phyloP scores from a whole-genome alignment of 2,888 invertebrate genomes.

The Erynnis tages region DNA sequence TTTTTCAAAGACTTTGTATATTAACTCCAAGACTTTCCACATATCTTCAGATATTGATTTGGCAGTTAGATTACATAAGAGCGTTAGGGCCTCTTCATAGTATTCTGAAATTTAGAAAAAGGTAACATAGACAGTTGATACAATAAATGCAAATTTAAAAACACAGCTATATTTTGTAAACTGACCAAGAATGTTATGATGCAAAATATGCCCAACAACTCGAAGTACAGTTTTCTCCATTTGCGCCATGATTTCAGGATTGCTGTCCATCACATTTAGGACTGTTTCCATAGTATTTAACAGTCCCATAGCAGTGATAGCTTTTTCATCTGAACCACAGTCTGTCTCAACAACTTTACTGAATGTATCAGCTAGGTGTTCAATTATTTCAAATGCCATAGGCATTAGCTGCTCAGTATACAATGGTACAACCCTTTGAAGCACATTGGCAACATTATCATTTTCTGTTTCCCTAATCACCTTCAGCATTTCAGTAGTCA shows the following conservation, averaged over 20 bases:
- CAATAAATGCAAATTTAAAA: background rate
- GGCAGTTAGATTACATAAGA: slow-evolving; percentile 95
- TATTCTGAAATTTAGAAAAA: slow-evolving; percentile 84
- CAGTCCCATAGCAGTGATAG: slow-evolving; percentile 98
- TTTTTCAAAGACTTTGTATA: slow-evolving; percentile 95
- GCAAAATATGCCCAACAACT: slow-evolving; percentile 92
- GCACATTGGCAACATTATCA: slow-evolving; percentile 97
- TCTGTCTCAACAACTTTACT: slow-evolving; percentile 88
- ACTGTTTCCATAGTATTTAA: slow-evolving; percentile 98
- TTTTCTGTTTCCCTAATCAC: slow-evolving; percentile 98
- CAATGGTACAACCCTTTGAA: slow-evolving; percentile 96
- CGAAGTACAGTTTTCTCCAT: slow-evolving; percentile 96
- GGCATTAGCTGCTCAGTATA: slow-evolving; percentile 94
- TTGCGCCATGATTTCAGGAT: slow-evolving; percentile 89
- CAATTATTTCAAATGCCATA: slow-evolving; percentile 96
- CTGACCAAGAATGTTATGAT: slow-evolving; percentile 91
- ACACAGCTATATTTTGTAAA: no score
- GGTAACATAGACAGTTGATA: background rate
- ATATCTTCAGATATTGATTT: slow-evolving; percentile 94
- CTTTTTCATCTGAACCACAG: slow-evolving; percentile 96
- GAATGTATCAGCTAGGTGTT: slow-evolving; percentile 93
- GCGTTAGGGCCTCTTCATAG: slow-evolving; percentile 97
- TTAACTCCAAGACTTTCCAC: slow-evolving; percentile 96
- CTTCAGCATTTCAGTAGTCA: slow-evolving; percentile 92
- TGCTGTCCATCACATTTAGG: slow-evolving; percentile 95